Percentiles rank a stretch among this genome's conserved stretches.
phyloP scores from a whole-genome alignment of 2,797 vertebrate species.

The Etheostoma perlongum region DNA sequence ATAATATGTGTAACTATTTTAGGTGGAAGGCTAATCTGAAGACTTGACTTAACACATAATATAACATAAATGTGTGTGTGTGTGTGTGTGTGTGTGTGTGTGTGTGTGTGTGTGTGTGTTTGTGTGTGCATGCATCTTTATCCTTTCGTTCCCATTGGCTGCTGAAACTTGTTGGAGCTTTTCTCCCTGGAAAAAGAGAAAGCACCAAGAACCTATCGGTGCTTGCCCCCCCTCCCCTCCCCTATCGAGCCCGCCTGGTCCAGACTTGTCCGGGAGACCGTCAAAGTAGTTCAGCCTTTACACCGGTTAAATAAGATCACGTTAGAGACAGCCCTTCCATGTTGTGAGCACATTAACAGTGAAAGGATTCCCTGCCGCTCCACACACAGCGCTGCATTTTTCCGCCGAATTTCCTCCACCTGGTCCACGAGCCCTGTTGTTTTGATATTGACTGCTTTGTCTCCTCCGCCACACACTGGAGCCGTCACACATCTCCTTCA shows the following conservation, averaged over 20 bases:
- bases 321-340: conserved; percentile 1
- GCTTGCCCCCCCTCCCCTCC: conserved; percentile 62
- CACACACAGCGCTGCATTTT: conserved; percentile 37
- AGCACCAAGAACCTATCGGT: conserved; percentile 85
- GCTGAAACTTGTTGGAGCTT: conserved; percentile 74
- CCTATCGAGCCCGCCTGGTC: conserved; percentile 67
- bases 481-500: conserved; percentile 12
- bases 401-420: conserved; percentile 1
- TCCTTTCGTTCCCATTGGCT: conserved; percentile 82
- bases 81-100: conserved; percentile 3
- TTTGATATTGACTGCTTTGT: conserved; percentile 23
- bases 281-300: conserved; percentile 20
- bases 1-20: too few species aligned
- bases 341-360: conserved; percentile 16
- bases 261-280: conserved; percentile 74
- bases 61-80: too few species aligned
- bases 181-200: conserved; percentile 88
- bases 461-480: conserved; percentile 28
- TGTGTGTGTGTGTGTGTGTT: conserved; percentile 7
- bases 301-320: conserved; percentile 40
- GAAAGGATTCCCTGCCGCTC: conserved; percentile 38
- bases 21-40: too few species aligned
- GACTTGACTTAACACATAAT: too few species aligned
- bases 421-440: conserved; percentile 18
- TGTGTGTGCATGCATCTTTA: conserved; percentile 5